Conservation (phyloP, 2,888 invertebrate species). For the Galeruca laticollis region DNA sequence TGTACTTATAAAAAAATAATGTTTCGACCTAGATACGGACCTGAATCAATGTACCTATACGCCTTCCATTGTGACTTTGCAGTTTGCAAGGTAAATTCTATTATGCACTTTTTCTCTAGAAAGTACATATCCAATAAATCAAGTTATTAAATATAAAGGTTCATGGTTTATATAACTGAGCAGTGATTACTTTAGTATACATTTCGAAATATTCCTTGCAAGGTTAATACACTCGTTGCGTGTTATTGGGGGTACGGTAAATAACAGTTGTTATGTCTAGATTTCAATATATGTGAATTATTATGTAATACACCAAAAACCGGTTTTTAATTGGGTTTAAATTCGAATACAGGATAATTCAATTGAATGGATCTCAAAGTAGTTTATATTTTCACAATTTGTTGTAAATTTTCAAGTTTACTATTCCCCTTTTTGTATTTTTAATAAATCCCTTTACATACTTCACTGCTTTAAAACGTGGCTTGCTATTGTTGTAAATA, state of each 20-base stretch:
- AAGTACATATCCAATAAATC: background rate
- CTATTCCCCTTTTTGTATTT: too few species aligned
- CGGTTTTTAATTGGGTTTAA: background rate
- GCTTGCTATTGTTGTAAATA: background rate
- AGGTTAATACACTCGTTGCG: background rate
- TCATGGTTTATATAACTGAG: constrained; percentile 2
- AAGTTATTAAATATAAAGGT: background rate
- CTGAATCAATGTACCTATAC: too few species aligned
- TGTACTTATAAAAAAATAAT: too few species aligned
- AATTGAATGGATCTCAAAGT: too few species aligned
- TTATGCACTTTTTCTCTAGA: background rate
- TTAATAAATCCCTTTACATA: too few species aligned
- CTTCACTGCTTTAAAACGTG: background rate
- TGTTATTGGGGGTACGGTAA: background rate
- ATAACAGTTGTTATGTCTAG: background rate
- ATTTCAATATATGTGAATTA: background rate
- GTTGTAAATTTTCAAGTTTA: too few species aligned
- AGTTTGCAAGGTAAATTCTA: background rate
- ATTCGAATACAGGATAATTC: background rate
- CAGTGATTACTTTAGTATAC: background rate
- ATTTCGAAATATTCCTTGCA: background rate
- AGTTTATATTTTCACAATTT: background rate
- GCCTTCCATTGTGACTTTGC: too few species aligned
- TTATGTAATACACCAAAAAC: background rate
- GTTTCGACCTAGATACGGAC: too few species aligned